Evolutionary conservation across 2,113 vertebrate genomes (phyloP).

Genomic region (Trinectes maculatus): DNA sequence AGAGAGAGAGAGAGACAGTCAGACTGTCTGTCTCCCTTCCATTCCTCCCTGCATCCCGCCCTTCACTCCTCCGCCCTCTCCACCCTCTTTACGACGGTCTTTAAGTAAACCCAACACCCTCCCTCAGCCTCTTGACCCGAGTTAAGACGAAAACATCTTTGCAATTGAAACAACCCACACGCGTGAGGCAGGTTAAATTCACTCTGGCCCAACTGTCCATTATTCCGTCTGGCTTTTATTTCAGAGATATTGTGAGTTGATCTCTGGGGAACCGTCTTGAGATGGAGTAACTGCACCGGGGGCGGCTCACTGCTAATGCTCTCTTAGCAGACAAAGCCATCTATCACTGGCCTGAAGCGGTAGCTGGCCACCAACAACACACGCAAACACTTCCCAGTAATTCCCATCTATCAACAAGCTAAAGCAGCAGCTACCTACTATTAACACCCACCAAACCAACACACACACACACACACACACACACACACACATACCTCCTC

Average conservation of each 20-base stretch:
- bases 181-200: conserved; percentile 13
- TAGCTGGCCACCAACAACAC: conserved; percentile 47
- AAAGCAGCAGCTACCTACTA: conserved; percentile 65
- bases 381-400: conserved; percentile 45
- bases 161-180: not conserved
- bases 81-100: conserved; percentile 54
- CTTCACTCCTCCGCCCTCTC: conserved; percentile 45
- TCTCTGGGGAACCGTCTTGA: conserved; percentile 53
- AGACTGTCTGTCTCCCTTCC: conserved; percentile 70
- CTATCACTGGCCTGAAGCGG: conserved; percentile 67
- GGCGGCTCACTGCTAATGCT: conserved; percentile 61
- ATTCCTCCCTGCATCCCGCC: conserved; percentile 51
- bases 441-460: conserved; percentile 39
- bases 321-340: conserved; percentile 62
- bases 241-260: conserved; percentile 45
- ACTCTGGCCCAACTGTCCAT: conserved; percentile 18
- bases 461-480: conserved; percentile 18
- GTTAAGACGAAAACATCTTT: conserved; percentile 32
- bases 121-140: conserved; percentile 15
- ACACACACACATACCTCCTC: conserved; percentile 25
- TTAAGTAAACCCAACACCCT: conserved; percentile 49
- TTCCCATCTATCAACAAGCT: conserved; percentile 72
- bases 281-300: conserved; percentile 54
- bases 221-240: conserved; percentile 14
- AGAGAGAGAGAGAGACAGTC: conserved; percentile 60